Evolutionary conservation across 1,140 invertebrate species (phyloP).

Genomic region (Drosophila saltans): DNA sequence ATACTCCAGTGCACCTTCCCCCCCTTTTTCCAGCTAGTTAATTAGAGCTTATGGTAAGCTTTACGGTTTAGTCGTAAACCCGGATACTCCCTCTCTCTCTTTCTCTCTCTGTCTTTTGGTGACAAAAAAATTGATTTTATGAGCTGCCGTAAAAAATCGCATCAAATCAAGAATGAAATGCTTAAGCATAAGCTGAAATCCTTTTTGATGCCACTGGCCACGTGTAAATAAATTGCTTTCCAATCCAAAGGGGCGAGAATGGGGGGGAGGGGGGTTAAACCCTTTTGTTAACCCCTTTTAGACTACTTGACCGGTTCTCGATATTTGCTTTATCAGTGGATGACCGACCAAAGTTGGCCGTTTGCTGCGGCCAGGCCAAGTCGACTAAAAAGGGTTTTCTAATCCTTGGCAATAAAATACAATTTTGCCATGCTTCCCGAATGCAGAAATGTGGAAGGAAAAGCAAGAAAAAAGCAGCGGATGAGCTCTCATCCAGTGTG

Average conservation of each 20-base stretch:
- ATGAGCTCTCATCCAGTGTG: neutral
- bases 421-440: constrained; percentile 47
- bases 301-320: constrained; percentile 14
- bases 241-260: neutral
- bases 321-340: constrained; percentile 54
- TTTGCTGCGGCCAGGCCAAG: constrained; percentile 39
- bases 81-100: neutral
- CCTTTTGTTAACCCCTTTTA: constrained; percentile 37
- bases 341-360: constrained; percentile 15
- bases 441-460: constrained; percentile 26
- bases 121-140: constrained; percentile 65
- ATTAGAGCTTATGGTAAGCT: constrained; percentile 39
- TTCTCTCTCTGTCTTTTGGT: neutral
- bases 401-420: constrained; percentile 79
- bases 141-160: constrained; percentile 69
- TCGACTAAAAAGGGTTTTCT: constrained; percentile 60
- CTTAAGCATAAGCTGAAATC: constrained; percentile 57
- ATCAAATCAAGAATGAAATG: constrained; percentile 69
- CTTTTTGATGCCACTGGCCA: constrained; percentile 43
- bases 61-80: constrained; percentile 39
- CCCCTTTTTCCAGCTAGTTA: constrained; percentile 9
- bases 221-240: constrained; percentile 78
- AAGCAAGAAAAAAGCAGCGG: constrained; percentile 21
- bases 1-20: neutral
- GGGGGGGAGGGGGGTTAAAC: constrained; percentile 31